phyloP scores from a whole-genome alignment of 30 jellyfish, hydroid and myxozoan species.

The Rhopilema esculentum region DNA sequence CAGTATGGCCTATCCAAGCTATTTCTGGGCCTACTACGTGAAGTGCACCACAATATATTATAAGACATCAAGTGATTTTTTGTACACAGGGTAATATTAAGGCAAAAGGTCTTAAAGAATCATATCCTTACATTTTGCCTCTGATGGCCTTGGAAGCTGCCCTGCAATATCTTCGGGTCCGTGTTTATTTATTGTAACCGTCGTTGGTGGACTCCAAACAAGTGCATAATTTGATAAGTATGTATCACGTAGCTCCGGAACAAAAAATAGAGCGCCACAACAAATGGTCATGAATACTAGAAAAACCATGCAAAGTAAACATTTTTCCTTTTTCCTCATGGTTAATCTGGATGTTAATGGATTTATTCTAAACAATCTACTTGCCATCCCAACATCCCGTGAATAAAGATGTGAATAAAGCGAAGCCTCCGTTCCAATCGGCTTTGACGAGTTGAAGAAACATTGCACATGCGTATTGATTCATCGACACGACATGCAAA shows the following conservation, averaged over 20 bases:
- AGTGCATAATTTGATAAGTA: constrained; percentile 53
- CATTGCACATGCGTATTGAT: not conserved
- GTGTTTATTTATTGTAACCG: constrained; percentile 33
- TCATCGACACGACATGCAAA: not conserved
- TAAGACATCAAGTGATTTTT: too few species aligned
- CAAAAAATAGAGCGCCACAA: constrained; percentile 82
- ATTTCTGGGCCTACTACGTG: too few species aligned
- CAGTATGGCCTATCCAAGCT: too few species aligned
- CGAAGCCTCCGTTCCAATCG: not conserved
- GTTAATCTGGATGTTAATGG: constrained; percentile 67
- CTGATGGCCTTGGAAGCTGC: constrained; percentile 42
- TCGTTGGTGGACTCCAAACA: constrained; percentile 67
- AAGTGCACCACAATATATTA: too few species aligned
- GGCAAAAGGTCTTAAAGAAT: too few species aligned
- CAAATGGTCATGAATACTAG: constrained; percentile 73
- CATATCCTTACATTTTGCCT: too few species aligned
- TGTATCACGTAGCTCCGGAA: constrained; percentile 79
- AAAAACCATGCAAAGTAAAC: constrained; percentile 61
- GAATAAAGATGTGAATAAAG: not conserved
- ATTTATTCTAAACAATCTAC: constrained; percentile 49
- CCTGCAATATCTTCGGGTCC: constrained; percentile 14
- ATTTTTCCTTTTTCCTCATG: constrained; percentile 86
- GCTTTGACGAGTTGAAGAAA: not conserved
- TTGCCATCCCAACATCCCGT: constrained; percentile 31
- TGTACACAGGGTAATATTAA: too few species aligned